phyloP scores from a whole-genome alignment of 2,888 invertebrate species.

The Callimorpha dominula region DNA sequence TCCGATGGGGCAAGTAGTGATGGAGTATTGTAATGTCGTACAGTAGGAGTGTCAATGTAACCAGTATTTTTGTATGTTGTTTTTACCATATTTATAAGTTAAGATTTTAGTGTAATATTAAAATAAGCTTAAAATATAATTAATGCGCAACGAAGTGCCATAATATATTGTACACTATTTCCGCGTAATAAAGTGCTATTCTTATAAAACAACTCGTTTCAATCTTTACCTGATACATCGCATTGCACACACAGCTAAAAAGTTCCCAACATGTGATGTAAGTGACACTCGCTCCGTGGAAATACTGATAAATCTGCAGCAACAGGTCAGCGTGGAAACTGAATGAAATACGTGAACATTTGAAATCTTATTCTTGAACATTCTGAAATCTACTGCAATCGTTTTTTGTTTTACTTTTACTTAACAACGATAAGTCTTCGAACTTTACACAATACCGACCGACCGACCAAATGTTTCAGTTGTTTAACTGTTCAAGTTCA shows the following conservation, averaged over 20 bases:
- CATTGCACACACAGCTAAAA: too few relatives aligned
- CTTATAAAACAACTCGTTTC: conserved; percentile 37
- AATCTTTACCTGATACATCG: background rate
- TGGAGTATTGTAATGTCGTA: conserved; percentile 12
- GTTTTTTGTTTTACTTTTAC: background rate
- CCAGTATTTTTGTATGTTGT: conserved; percentile 73
- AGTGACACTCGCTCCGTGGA: conserved; percentile 7
- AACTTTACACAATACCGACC: background rate
- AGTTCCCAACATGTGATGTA: background rate
- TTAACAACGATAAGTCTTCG: background rate
- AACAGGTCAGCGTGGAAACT: conserved; percentile 8
- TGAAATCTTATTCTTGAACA: background rate
- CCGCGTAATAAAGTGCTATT: conserved; percentile 66
- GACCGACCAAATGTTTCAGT: background rate
- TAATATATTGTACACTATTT: conserved; percentile 72
- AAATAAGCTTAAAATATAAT: conserved; percentile 49
- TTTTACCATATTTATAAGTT: conserved; percentile 61
- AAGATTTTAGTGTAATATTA: conserved; percentile 50
- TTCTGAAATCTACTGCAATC: background rate
- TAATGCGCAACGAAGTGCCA: conserved; percentile 78
- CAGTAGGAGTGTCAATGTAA: conserved; percentile 58
- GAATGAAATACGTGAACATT: background rate
- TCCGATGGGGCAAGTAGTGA: background rate
- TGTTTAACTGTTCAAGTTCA: background rate
- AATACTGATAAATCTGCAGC: conserved; percentile 19